Evolutionary conservation across 2,888 invertebrate genomes (phyloP).

Genomic region (Cecidostiba fungosa): DNA sequence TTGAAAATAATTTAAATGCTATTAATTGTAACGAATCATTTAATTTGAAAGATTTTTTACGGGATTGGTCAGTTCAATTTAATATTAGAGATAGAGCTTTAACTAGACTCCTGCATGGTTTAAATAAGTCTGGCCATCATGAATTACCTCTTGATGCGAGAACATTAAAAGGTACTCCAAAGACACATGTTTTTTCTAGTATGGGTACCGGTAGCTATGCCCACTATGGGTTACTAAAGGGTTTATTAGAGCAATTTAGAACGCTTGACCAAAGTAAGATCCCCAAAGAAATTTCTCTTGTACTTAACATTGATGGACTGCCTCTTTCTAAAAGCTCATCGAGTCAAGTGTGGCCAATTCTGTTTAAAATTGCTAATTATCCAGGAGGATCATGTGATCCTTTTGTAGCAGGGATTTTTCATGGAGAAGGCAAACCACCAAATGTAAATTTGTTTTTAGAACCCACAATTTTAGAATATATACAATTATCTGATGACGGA

Average conservation of each 20-base stretch:
- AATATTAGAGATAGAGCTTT: background rate
- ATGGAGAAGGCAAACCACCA: constrained; percentile 59
- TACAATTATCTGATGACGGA: constrained; percentile 52
- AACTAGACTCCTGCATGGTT: background rate
- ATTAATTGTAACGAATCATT: background rate
- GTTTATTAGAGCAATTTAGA: background rate
- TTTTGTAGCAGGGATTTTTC: constrained; percentile 61
- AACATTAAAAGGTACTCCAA: background rate
- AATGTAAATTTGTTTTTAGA: constrained; percentile 58
- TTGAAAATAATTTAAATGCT: background rate
- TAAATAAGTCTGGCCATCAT: background rate
- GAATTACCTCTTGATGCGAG: background rate
- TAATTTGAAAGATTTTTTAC: background rate
- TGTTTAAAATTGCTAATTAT: constrained; percentile 38
- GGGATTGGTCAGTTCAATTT: background rate
- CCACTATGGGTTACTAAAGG: background rate
- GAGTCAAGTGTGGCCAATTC: constrained; percentile 32
- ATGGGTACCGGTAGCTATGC: background rate
- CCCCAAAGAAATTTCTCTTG: constrained; percentile 5
- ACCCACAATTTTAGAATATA: constrained; percentile 58
- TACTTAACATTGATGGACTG: constrained; percentile 41
- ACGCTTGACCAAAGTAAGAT: background rate
- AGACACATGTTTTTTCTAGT: background rate
- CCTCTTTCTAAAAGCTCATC: background rate
- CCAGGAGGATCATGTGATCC: background rate